A percentile compares a stretch with the other conserved stretches of the same genome.
Conservation (phyloP, 1,140 invertebrate genomes). For the Limonius californicus region DNA sequence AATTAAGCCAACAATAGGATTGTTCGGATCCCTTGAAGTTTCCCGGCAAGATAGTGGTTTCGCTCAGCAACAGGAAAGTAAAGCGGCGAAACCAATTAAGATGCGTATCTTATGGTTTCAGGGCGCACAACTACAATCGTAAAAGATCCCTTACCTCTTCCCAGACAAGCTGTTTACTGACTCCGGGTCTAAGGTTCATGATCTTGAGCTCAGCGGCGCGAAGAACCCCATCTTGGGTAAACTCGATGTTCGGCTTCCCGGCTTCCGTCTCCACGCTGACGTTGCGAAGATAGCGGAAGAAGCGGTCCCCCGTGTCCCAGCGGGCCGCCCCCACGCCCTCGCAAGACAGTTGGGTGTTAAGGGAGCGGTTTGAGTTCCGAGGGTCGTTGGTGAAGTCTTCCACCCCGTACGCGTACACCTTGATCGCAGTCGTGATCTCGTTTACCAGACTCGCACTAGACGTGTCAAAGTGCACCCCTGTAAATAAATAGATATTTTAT, state of each 20-base stretch:
- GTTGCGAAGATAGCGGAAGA: slow-evolving; percentile 75
- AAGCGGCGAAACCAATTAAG: too few relatives aligned
- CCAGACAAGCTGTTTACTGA: slow-evolving; percentile 79
- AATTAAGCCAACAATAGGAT: too few relatives aligned
- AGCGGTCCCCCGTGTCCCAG: slow-evolving; percentile 73
- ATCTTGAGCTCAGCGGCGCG: slow-evolving; percentile 85
- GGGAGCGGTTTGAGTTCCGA: slow-evolving; percentile 61
- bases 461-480: slow-evolving; percentile 90
- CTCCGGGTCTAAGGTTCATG: slow-evolving; percentile 81
- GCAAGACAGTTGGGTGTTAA: slow-evolving; percentile 79
- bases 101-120: too few relatives aligned
- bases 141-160: slow-evolving; percentile 68
- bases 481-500: slow-evolving; percentile 25
- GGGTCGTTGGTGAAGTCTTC: slow-evolving; percentile 78
- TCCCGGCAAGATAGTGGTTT: too few relatives aligned
- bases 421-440: slow-evolving; percentile 84
- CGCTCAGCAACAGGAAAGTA: too few relatives aligned
- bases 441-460: slow-evolving; percentile 72
- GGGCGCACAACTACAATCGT: too few relatives aligned
- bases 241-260: slow-evolving; percentile 77
- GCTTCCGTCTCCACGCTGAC: slow-evolving; percentile 76
- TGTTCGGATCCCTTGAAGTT: too few relatives aligned
- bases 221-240: slow-evolving; percentile 84
- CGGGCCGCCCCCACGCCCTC: slow-evolving; percentile 69
- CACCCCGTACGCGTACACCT: slow-evolving; percentile 87